Conservation (phyloP, 2,888 invertebrate genomes). For the Fabriciana adippe region DNA sequence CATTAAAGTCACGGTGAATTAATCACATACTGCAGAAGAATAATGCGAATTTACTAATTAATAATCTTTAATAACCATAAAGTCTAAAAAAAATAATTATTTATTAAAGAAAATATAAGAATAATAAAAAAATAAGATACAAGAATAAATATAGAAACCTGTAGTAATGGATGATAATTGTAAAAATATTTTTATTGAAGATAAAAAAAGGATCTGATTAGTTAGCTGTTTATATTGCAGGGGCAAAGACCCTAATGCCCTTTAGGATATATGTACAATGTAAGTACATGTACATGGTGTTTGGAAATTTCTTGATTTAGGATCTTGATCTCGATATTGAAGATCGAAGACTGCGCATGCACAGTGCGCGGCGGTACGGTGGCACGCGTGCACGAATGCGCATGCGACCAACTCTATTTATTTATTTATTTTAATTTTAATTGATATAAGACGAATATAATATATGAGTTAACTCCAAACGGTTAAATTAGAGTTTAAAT, state of each 20-base stretch:
- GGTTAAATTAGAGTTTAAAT: no score
- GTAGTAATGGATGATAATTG: background rate
- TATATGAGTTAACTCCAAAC: no score
- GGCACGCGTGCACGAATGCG: slow-evolving; percentile 41
- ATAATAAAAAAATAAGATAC: no score
- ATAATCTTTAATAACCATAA: no score
- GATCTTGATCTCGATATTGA: slow-evolving; percentile 32
- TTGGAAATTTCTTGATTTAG: slow-evolving; percentile 29
- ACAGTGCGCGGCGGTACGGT: slow-evolving; percentile 43
- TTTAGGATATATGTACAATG: slow-evolving; percentile 22
- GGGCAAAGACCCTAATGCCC: slow-evolving; percentile 31
- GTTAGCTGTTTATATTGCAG: slow-evolving; percentile 17
- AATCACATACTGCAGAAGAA: no score
- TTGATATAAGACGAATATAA: background rate
- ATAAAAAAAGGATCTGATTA: background rate
- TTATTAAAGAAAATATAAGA: background rate
- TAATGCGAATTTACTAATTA: no score
- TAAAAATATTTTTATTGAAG: background rate
- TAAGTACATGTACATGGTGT: background rate
- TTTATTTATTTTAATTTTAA: slow-evolving; percentile 14
- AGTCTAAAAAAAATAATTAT: no score
- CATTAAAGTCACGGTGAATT: no score
- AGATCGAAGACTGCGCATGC: slow-evolving; percentile 39
- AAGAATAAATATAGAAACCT: no score
- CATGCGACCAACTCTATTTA: slow-evolving; percentile 12